phyloP scores from a whole-genome alignment of 2,888 invertebrate genomes.

The Habroteleia sp. region DNA sequence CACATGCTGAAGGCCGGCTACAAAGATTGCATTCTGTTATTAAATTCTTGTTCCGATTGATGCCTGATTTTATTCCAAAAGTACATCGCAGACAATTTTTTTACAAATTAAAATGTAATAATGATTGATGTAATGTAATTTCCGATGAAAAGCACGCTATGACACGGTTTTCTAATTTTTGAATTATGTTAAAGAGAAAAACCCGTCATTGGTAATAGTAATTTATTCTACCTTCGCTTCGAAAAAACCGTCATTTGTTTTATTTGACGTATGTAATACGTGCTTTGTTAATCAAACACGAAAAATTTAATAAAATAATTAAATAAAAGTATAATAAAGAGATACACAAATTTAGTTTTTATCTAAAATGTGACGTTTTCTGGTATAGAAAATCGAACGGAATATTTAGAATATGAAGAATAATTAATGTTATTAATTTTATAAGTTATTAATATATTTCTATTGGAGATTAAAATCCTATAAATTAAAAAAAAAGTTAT shows the following conservation, averaged over 20 bases:
- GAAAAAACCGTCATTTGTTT: conserved; percentile 13
- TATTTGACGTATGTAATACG: neutral
- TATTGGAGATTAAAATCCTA: no score
- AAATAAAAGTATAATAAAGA: no score
- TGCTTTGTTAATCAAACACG: no score
- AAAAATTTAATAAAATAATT: no score
- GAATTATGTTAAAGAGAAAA: conserved; percentile 36
- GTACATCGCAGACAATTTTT: no score
- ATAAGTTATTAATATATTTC: no score
- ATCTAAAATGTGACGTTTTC: no score
- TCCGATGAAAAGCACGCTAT: conserved; percentile 2
- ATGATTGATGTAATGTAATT: neutral
- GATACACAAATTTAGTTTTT: no score
- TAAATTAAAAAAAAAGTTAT: no score
- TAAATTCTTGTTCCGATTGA: conserved; percentile 39
- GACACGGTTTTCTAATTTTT: conserved; percentile 39
- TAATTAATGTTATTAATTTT: no score
- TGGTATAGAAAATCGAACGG: no score
- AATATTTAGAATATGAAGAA: no score
- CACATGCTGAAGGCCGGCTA: conserved; percentile 41
- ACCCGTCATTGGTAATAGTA: conserved; percentile 10
- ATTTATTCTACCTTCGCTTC: conserved; percentile 31
- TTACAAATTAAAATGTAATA: conserved; percentile 5
- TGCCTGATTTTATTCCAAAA: conserved; percentile 23
- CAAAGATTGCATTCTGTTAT: conserved; percentile 44